A percentile compares a stretch with the other conserved stretches of the same genome.
phyloP scores from a whole-genome alignment of 1,140 invertebrate species.

The Argopecten irradians region DNA sequence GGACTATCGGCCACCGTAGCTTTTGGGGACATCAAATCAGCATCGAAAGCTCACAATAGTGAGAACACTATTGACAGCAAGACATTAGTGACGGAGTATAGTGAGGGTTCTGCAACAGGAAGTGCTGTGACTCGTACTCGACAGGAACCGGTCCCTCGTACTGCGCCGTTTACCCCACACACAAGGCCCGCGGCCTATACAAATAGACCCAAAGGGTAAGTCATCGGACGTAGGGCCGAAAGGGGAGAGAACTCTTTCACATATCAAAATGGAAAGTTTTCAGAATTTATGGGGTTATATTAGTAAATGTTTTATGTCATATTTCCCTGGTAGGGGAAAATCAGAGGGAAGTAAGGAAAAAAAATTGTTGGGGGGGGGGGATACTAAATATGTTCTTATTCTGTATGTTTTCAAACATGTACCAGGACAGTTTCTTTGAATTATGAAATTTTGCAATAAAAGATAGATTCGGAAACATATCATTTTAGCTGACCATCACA shows the following conservation, averaged over 20 bases:
- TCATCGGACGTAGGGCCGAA: not conserved
- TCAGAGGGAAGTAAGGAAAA: too few relatives aligned
- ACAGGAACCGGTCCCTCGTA: slow-evolving; percentile 49
- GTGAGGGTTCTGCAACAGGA: slow-evolving; percentile 86
- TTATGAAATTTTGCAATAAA: too few relatives aligned
- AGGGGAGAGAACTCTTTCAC: not conserved
- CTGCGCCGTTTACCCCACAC: not conserved
- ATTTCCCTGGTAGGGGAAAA: too few relatives aligned
- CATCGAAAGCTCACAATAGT: slow-evolving; percentile 92
- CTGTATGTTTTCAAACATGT: too few relatives aligned
- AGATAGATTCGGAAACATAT: too few relatives aligned
- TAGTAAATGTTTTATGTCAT: too few relatives aligned
- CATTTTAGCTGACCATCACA: too few relatives aligned
- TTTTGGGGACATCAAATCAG: slow-evolving; percentile 98
- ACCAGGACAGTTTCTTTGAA: too few relatives aligned
- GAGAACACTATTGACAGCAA: slow-evolving; percentile 91
- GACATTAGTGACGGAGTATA: slow-evolving; percentile 92
- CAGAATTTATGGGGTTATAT: too few relatives aligned
- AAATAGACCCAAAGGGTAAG: not conserved
- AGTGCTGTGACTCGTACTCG: slow-evolving; percentile 64
- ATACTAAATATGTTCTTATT: too few relatives aligned
- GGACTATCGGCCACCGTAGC: slow-evolving; percentile 89
- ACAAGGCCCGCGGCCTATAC: not conserved
- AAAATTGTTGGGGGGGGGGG: too few relatives aligned
- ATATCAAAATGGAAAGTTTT: too few relatives aligned